Base-by-base conservation (phyloP, 2,888 invertebrate genomes). In the Cosmia trapezina region DNA sequence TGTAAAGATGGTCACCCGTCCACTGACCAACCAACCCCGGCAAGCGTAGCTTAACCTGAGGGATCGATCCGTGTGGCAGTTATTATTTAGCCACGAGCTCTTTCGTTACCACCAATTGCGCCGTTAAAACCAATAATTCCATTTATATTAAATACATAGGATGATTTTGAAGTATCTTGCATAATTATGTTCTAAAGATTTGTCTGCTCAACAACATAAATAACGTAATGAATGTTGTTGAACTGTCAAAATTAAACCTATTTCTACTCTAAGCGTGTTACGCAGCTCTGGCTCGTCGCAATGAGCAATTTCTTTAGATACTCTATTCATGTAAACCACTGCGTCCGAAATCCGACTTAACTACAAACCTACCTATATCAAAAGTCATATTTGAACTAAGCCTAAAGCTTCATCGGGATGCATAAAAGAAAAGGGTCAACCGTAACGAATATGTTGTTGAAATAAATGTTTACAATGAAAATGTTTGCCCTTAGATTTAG, bases 401-500 rank as follows among this genome's bases (percentile, higher is more conserved):
- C 56, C 54, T 33, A 49, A n/a, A 49, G 37, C 73, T 73, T 14
- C 49, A 57, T 45, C 64, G 51, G 28, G 22, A 57, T 59, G 47
- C 19, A 64, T 61, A 65, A 53, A 49, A 66, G 64, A 64, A 80
- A 80, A 70, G 57, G 62, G 47, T 14, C 53, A 43, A 54, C 62
- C 45, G 37, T 54, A 43, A 62, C 22, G 43, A 54, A 64, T 54
- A 45, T 63, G n/a, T 14, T 76, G 22, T 73, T 70, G 51, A 69
- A 68, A 70, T 81, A 49, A 37, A 37, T 71, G 73, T 73, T 76
- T 64, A 28, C 59, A 70, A 61, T 69, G 67, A 73, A 72, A 74
- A 69, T 78, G 54, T 81, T 78, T 79, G 60, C 73, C 76, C 68
- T 73, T 70, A 74, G 54, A 68, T 78, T 78, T 76, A 75, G 60